Base-by-base conservation (phyloP, 2,797 vertebrate species). In the Pagetopsis macropterus region DNA sequence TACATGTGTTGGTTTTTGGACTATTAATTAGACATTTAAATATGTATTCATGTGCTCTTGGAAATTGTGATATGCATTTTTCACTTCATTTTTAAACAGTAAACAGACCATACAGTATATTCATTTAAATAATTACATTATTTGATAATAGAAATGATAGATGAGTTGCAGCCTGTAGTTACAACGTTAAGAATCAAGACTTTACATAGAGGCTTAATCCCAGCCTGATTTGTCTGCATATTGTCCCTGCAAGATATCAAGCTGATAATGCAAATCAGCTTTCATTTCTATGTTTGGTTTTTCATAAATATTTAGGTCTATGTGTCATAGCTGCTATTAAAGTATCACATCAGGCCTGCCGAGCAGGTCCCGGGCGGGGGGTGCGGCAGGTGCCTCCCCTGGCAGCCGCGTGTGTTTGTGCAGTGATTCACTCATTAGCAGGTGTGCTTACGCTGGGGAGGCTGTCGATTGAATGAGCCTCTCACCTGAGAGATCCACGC, bases 401-500 rank as follows among this genome's bases (percentile, higher is more conserved):
- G 3, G 64, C 67, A 55, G 73, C 62, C 60, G 58, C 45, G 55
- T 70, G 76, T 85, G 81, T 88, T 85, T 74, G 14, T 21, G 5
- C 54, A 40, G 57, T 48, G 80, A 61, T 73, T 85, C 69, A 74
- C 79, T 81, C 89, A 89, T 94, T 92, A 89, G 85, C 87, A 90
- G 86, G 82, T 90, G 76, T 84, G 74, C 70, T 73, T 72, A 76
- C 88, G 11, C 84, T 79, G n/a, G 89, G 92, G 92, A 91, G 67
- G 58, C 70, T 68, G 79, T 89, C 78, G 84, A 91, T 91, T 91
- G 87, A 94, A 92, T 90, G 77, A 88, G 85, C 11, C 57, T 84
- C 90, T 92, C 92, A 93, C 93, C 92, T 94, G 93, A 92, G 94
- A 93, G 89, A 83, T 74, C 72, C 81, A 68, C 69, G 51, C 70